Base-by-base conservation (phyloP, 1,140 invertebrate genomes). In the Drosophila lini region DNA sequence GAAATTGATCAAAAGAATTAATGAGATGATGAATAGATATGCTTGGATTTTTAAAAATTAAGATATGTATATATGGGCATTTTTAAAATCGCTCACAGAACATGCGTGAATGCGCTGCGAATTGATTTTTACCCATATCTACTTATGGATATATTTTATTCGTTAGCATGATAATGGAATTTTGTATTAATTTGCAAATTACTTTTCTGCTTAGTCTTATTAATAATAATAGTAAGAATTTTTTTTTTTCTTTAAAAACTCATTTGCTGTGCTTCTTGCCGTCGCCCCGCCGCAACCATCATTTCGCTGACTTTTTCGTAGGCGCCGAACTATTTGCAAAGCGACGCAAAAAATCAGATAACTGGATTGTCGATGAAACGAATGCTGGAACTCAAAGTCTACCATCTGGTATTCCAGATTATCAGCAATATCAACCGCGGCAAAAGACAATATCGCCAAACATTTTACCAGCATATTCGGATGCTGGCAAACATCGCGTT, bases 271-370 rank as follows among this genome's bases (percentile, higher is more conserved):
- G 25, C 56, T 13, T 34, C 42, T 61, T 32, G n/a, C 59, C 16
- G 16, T 10, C 22, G 31, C 19, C 31, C 19, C 36, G 36, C 38
- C 25, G 42, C 47, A 32, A 25, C 47, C 56, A 44, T 40, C 45
- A 62, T 25, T 52, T 32, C 28, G 56, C 42, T 58, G 22, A 42
- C 42, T 38, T 25, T 28, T 56, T 36, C 79, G 40, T 74, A 96
- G 96, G 97, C 63, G 97, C 97, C 15, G 96, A 97, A 93, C 94
- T 98, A 81, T 98, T 98, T 93, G 96, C 96, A 19, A 97, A 97
- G 91, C 94, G 97, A 48, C 95, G 96, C 90, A 96, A 96, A 94
- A 95, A 95, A 79, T 96, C 96, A 7, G 96, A 97, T 86, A 97
- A 97, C 92, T 98, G 96, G 96, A 94, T 97, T 16, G 96, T 97